Conservation (phyloP, 2,888 invertebrate species). For the Melinaea menophilus region DNA sequence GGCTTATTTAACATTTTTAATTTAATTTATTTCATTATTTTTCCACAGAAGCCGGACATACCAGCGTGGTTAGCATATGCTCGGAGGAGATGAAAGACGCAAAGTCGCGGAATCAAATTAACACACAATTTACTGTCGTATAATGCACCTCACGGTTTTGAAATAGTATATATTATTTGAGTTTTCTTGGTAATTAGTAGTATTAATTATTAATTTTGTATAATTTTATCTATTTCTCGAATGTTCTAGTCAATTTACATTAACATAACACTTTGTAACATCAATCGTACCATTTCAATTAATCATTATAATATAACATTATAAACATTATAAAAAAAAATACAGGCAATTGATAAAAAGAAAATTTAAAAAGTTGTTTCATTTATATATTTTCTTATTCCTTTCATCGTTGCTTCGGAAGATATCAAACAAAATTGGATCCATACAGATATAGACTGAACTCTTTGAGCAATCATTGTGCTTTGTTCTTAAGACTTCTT, state of each 20-base stretch:
- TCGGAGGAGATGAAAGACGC: slow-evolving; percentile 95
- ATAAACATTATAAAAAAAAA: too few relatives aligned
- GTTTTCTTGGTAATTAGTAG: slow-evolving; percentile 6
- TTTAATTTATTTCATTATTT: slow-evolving; percentile 28
- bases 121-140: slow-evolving; percentile 16
- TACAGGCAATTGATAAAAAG: slow-evolving; percentile 72
- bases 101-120: slow-evolving; percentile 56
- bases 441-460: too few relatives aligned
- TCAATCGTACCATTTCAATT: slow-evolving; percentile 29
- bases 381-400: slow-evolving; percentile 35
- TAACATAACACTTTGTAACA: slow-evolving; percentile 25
- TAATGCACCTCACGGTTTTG: slow-evolving; percentile 18
- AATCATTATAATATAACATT: slow-evolving; percentile 64
- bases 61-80: slow-evolving; percentile 88
- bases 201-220: not conserved
- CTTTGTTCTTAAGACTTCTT: too few relatives aligned
- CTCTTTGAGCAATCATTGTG: too few relatives aligned
- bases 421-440: slow-evolving; percentile 13
- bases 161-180: slow-evolving; percentile 14
- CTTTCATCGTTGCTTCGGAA: not conserved
- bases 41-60: slow-evolving; percentile 67
- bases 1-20: not conserved
- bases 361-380: slow-evolving; percentile 56
- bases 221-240: slow-evolving; percentile 4
- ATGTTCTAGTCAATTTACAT: slow-evolving; percentile 25